These are phyloP conservation scores for Chirona hameri DNA, from an alignment of 2,888 invertebrate genomes.

Conservation along the genomic window DNA sequence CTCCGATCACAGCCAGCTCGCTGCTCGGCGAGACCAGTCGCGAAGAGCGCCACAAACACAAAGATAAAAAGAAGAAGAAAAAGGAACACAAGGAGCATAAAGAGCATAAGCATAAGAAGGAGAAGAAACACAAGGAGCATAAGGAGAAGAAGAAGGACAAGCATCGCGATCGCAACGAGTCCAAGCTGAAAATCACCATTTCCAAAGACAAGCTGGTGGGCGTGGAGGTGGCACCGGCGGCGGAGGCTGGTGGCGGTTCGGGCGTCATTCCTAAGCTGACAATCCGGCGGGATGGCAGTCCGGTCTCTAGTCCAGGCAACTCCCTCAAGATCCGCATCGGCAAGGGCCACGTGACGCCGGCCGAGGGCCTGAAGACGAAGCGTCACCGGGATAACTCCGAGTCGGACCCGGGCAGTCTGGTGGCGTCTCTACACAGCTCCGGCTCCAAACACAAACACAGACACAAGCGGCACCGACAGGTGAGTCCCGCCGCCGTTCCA, in stretches of 20 bases:
- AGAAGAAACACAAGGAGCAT: conserved; percentile 40
- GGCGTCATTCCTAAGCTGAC: neutral
- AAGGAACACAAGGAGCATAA: conserved; percentile 37
- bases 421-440: neutral
- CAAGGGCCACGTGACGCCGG: neutral
- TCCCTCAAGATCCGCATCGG: neutral
- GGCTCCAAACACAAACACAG: conserved; percentile 2
- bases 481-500: neutral
- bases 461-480: conserved; percentile 10
- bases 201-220: neutral
- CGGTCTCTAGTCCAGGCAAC: neutral
- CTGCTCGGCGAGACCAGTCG: neutral
- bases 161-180: conserved; percentile 33
- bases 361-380: neutral
- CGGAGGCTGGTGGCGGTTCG: neutral
- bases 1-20: neutral
- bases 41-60: conserved; percentile 32
- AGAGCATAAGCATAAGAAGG: conserved; percentile 38
- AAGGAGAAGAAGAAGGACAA: conserved; percentile 39
- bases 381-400: neutral
- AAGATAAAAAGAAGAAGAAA: conserved; percentile 37
- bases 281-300: neutral
- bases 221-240: neutral
- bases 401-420: neutral
- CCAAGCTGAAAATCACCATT: neutral